Conservation (phyloP, 1,140 invertebrate genomes). For the Drosophila repletoides region DNA sequence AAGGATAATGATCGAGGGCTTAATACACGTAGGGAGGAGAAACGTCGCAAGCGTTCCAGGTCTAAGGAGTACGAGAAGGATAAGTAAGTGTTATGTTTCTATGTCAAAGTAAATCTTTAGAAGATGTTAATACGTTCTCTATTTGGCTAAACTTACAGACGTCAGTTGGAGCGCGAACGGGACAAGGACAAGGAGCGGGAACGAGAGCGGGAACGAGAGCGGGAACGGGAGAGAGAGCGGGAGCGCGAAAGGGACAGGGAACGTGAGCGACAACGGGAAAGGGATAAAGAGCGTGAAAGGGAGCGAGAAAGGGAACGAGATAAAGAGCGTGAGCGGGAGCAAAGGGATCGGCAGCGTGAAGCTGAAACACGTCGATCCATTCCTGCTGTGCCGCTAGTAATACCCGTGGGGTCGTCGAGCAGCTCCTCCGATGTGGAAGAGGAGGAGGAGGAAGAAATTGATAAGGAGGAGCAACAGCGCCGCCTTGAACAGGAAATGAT, state of each 20-base stretch:
- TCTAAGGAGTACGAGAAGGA: slow-evolving; percentile 81
- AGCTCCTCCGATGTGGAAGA: slow-evolving; percentile 43
- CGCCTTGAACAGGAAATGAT: slow-evolving; percentile 97
- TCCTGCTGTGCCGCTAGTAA: slow-evolving; percentile 33
- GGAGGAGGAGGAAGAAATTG: slow-evolving; percentile 64
- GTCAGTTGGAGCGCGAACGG: slow-evolving; percentile 50
- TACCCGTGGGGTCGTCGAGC: slow-evolving; percentile 60
- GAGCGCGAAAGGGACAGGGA: slow-evolving; percentile 79
- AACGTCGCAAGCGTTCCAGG: slow-evolving; percentile 78
- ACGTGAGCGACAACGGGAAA: slow-evolving; percentile 24
- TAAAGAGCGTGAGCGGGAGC: slow-evolving; percentile 48
- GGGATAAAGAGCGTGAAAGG: slow-evolving; percentile 49
- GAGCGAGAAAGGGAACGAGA: slow-evolving; percentile 53
- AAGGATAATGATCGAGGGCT: slow-evolving; percentile 84
- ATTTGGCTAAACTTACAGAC: slow-evolving; percentile 36
- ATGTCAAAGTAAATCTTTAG: too few species aligned
- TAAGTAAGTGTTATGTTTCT: slow-evolving; percentile 65
- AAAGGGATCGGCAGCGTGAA: slow-evolving; percentile 71
- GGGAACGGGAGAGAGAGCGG: slow-evolving; percentile 59
- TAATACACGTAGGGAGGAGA: slow-evolving; percentile 72
- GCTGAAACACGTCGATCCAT: slow-evolving; percentile 69
- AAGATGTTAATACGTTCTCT: too few species aligned
- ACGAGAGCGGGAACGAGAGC: slow-evolving; percentile 43
- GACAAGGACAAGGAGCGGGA: slow-evolving; percentile 80
- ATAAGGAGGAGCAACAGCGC: slow-evolving; percentile 91